Base-by-base conservation (phyloP, 92 coral and sea anemone genomes). In the Siderastrea radians region DNA sequence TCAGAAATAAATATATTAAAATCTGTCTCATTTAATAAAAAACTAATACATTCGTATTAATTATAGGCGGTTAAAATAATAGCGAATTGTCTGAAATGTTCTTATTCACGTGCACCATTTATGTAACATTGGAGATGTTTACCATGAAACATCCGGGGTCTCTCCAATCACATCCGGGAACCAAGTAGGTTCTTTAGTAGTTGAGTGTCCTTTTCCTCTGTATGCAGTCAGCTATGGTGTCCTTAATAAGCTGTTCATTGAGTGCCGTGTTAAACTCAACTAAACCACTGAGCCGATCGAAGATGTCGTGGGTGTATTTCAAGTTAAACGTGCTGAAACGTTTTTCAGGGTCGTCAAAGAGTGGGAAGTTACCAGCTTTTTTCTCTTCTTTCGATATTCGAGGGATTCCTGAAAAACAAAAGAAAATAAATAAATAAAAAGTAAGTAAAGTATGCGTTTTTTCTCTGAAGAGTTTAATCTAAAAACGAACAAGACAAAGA, bases 241-340 rank as follows among this genome's bases (percentile, higher is more conserved):
- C 90, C 44, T 78, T 79, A 7, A 90, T 85, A 75, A 90, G 86
- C 61, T 85, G 85, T 62, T 85, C 93, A 47, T 82, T 84, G 14
- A 85, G 55, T 1, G 73, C 54, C 7, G 90, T 85, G 77, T 90
- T 90, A 47, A 78, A 90, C 75, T 90, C 93, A 61, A 90, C 89
- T 45, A 90, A 77, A 1, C 89, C 78, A 49, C 86, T 52, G 4
- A 92, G 93, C 57, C 84, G 75, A 74, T 88, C 90, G 71, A 92
- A 92, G n/a, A 77, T 79, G 62, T 78, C 82, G 50, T 89, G 80
- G 3, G 76, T 17, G 58, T 92, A 92, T 43, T 89, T 82, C 57
- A 92, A 89, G 62, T 92, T 92, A 77, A 92, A 92, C 13, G 95
- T 88, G 17, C 90, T 86, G 54, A 49, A 92, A 4, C 89, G 67